Evolutionary conservation across 2,888 invertebrate species (phyloP), one percentile per base, ranked within the genome.

Genomic region (Drosophila peninsularis): DNA sequence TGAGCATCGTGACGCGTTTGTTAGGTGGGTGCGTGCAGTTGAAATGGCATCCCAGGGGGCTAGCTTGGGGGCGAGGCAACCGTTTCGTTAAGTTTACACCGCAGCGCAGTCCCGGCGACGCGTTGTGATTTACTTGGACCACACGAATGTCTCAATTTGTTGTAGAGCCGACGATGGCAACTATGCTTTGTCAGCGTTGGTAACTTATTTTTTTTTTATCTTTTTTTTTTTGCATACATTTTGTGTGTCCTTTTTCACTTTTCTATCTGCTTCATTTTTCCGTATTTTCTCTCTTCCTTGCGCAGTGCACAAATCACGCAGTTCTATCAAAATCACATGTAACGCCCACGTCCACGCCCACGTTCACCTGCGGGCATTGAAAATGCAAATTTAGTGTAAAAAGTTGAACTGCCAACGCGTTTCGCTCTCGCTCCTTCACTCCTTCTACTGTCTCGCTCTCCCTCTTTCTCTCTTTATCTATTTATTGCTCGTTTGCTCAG

Each of bases 351-450:
- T 47, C 55, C 56, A 66, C 57, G 24, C 50, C 52, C 52, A 24
- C 24, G 53, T 47, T 21, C 53, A 69, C 65, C 65, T 71, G 71
- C 39, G 63, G 73, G 67, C 63, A 73, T 73, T 67, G 50, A 37
- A 71, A 79, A 85, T 88, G 82, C 73, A 88, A 85, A 88, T 85
- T 72, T 69, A 60, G 67, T 66, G 64, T 71, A 71, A 66, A 68
- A 80, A 72, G 69, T 72, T 77, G 53, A 50, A 5, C 50, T 32
- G 45, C 55, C 55, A 62, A 45, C 58, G 52, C 52, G 47, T 52
- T 37, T 32, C n/a, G 17, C 19, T 17, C 14, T 44, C 52, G 10
- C 37, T 52, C 37, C 24, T 45, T 63, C 42, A 17, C 36, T 47
- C 21, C 32, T 53, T 32, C 17, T 24, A 5, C 24, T 24, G 5